Evolutionary conservation across 2,113 vertebrate species (phyloP), one percentile per base, ranked within the genome.

Genomic region (Mohoua ochrocephala): DNA sequence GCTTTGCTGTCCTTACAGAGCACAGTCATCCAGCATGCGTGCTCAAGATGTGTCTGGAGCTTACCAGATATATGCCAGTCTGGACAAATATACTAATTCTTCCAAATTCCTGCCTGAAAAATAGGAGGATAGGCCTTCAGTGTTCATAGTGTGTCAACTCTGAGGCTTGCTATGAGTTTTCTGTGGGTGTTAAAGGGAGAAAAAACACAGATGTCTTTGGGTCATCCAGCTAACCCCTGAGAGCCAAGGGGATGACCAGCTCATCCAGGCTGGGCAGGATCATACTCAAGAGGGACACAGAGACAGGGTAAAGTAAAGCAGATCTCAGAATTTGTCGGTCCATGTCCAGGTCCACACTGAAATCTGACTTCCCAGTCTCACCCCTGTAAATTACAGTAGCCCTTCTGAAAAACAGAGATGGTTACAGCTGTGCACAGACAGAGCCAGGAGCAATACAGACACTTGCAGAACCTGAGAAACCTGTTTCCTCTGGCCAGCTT

Each of bases 11-110:
- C 33, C 26, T 92, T 39, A 44, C 69, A 63, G 33, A 59, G 23
- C 44, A 45, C 22, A 59, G 28, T 26, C 30, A 56, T 14, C 20
- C 2, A 1, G 17, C 18, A n/a, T 0, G 0, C 21, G 60, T 30
- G 37, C 24, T 81, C 49, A 67, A 8, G 47, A 49, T 54, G 15
- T 18, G 26, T 50, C 37, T 79, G 75, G 24, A 94, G 35, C 33
- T 76, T 71, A 49, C 15, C 31, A 59, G 28, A 23, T 33, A 44
- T 3, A 26, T n/a, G 45, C 12, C 42, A 49, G 13, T 49, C 61
- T 83, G 70, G 26, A 31, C 11, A 85, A 88, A 74, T 16, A 47
- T 0, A 76, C 3, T 35, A 59, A 45, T 53, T 71, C 31, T 39
- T 65, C 42, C 35, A 59, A 76, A 59, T 10, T 76, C 20, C 47